Percentiles rank a stretch among this genome's conserved stretches.
Conservation (phyloP, 2,888 invertebrate species). For the Tortricodes alternella region DNA sequence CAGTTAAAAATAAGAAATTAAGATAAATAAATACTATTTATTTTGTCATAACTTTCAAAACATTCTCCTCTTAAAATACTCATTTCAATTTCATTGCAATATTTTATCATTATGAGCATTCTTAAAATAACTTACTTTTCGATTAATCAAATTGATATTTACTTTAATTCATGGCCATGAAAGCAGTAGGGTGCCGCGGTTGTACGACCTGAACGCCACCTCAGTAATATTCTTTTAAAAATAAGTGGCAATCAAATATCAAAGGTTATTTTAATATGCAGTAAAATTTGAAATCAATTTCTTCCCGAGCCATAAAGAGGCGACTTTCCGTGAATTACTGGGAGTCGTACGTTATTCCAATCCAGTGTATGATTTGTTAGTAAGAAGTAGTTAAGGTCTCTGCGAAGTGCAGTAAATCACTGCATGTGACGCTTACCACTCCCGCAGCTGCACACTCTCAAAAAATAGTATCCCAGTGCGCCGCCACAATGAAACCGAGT, state of each 20-base stretch:
- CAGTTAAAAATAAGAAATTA: too few relatives aligned
- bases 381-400: constrained; percentile 64
- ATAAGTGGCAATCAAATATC: constrained; percentile 68
- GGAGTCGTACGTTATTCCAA: constrained; percentile 47
- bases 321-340: constrained; percentile 67
- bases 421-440: constrained; percentile 63
- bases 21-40: background rate
- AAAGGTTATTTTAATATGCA: constrained; percentile 79
- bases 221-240: constrained; percentile 51
- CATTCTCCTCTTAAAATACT: background rate
- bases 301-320: constrained; percentile 67
- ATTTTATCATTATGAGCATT: constrained; percentile 9
- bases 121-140: constrained; percentile 46
- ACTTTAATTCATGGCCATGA: constrained; percentile 62
- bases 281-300: constrained; percentile 79
- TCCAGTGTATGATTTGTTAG: constrained; percentile 68
- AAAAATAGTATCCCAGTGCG: constrained; percentile 56
- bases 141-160: constrained; percentile 67
- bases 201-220: constrained; percentile 35
- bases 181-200: constrained; percentile 58
- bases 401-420: constrained; percentile 73
- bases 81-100: background rate
- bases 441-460: constrained; percentile 60
- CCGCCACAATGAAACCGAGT: constrained; percentile 37
- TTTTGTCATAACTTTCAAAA: background rate